A percentile compares a stretch with the other conserved stretches of the same genome.
Evolutionary conservation across 2,113 vertebrate genomes (phyloP).

Genomic region (Pituophis catenifer): DNA sequence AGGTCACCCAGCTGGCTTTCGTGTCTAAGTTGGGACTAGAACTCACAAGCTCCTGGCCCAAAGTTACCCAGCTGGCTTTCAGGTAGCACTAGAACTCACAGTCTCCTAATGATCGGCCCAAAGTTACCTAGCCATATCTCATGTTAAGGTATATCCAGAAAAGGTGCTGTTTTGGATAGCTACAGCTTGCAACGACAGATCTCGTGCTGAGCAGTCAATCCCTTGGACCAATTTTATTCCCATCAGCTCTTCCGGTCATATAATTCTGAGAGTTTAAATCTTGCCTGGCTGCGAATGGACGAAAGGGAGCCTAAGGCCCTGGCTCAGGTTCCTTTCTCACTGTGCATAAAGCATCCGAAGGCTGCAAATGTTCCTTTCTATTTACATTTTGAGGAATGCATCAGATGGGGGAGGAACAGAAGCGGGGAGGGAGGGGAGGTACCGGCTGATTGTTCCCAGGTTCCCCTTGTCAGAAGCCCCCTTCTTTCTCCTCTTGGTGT

Average conservation of each 20-base stretch:
- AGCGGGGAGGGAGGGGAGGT: not conserved
- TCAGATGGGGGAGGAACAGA: constrained; percentile 33
- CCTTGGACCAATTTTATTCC: not conserved
- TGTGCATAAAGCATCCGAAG: constrained; percentile 26
- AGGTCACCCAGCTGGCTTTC: not conserved
- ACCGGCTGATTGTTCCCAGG: constrained; percentile 68
- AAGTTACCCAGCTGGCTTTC: not conserved
- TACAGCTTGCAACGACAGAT: not conserved
- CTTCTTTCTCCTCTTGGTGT: constrained; percentile 57
- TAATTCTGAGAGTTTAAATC: constrained; percentile 34
- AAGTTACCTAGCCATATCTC: not conserved
- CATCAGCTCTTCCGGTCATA: not conserved
- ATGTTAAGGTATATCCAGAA: not conserved
- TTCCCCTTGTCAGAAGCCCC: constrained; percentile 65
- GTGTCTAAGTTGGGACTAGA: not conserved
- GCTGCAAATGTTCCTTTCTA: constrained; percentile 42
- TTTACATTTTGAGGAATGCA: constrained; percentile 61
- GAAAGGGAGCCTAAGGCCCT: constrained; percentile 37
- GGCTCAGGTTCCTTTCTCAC: constrained; percentile 26
- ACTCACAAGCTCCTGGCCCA: not conserved
- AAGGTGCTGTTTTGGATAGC: not conserved
- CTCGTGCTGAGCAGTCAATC: not conserved
- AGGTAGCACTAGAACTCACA: not conserved
- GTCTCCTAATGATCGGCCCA: not conserved
- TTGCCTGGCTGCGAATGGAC: not conserved